Percentiles rank a stretch among this genome's conserved stretches.
phyloP scores from a whole-genome alignment of 2,888 invertebrate species.

The Linnaemya tessellans region DNA sequence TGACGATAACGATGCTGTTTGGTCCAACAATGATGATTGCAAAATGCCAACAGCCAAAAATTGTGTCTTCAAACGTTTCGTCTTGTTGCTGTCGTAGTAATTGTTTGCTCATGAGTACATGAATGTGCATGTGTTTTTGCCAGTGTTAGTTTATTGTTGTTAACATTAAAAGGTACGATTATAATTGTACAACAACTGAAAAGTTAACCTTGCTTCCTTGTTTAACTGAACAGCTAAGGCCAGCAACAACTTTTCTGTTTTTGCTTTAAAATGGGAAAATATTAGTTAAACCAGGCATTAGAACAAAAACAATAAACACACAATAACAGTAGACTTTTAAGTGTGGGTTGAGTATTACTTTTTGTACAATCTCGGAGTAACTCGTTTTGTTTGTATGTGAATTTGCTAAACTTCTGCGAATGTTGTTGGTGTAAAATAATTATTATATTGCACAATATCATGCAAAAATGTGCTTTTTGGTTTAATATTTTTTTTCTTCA shows the following conservation, averaged over 20 bases:
- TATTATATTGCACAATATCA: conserved; percentile 1
- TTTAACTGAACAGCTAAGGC: conserved; percentile 34
- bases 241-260: conserved; percentile 27
- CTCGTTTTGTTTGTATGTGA: neutral
- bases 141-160: conserved; percentile 35
- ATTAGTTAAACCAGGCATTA: conserved; percentile 64
- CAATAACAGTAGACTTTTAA: conserved; percentile 52
- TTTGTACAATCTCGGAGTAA: too few relatives aligned
- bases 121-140: conserved; percentile 15
- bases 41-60: conserved; percentile 8
- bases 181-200: conserved; percentile 59
- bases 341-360: neutral
- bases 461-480: neutral
- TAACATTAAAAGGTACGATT: conserved; percentile 42
- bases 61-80: conserved; percentile 16
- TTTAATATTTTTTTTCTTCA: neutral
- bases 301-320: conserved; percentile 50
- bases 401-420: neutral
- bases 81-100: conserved; percentile 4
- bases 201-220: conserved; percentile 62
- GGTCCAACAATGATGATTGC: conserved; percentile 31
- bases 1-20: conserved; percentile 36
- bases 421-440: neutral
- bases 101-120: neutral
- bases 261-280: conserved; percentile 56